Evolutionary conservation across 1,140 invertebrate species (phyloP), one percentile per base, ranked within the genome.

Genomic region (Arctopsyche grandis): DNA sequence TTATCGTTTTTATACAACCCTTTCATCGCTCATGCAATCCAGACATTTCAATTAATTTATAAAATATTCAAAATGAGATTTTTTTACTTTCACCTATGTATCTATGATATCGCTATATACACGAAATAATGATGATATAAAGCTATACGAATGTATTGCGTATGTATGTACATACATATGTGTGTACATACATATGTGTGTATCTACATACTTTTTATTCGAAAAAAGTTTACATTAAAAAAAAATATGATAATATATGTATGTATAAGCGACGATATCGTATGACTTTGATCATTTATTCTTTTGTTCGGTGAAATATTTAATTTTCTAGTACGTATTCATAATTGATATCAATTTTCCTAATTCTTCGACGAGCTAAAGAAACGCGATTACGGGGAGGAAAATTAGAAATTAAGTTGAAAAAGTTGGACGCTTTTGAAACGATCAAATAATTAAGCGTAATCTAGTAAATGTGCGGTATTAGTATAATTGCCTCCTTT

Each of bases 321-420:
- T 38, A 38, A 38, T 38, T 38, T 38, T 38, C 29, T 38, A 38
- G 7, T 38, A 38, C 29, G 29, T 7, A 7, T 38, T 4, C 3
- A 60, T n/a, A 69, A 69, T 69, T 22, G 38, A 69, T 44, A 69
- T 38, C 66, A 69, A n/a, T 44, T 69, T 66, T 66, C 21, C 3
- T 66, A 22, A 26, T 60, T 60, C 16, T n/a, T 16, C 58, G 12
- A 10, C 63, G 22, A 66, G 10, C 26, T 5, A 66, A 66, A 66
- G 19, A 22, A 66, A n/a, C 24, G 9, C 24, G 63, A 66, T 66
- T 66, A 66, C 24, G 5, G 22, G 10, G 22, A 12, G 63, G 21
- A 4, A 29, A 14, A 66, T 66, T 66, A 14, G 63, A 66, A 66
- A 26, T 66, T 66, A 66, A 22, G 21, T 26, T 26, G 24, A 66